Base-by-base conservation (phyloP, 2,797 vertebrate species). In the Alfaro cultratus region DNA sequence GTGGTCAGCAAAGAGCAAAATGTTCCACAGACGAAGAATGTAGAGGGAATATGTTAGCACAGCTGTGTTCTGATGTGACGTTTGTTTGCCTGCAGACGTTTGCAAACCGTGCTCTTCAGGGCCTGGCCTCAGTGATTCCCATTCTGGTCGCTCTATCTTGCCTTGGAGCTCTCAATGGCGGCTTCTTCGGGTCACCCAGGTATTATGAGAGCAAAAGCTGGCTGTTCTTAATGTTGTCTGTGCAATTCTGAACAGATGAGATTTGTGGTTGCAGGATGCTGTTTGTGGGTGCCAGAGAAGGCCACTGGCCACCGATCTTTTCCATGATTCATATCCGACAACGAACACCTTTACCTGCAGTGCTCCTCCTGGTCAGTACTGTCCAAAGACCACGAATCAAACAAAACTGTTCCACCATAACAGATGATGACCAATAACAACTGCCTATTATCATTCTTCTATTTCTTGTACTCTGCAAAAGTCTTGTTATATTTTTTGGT, bases 311-410 rank as follows among this genome's bases (percentile, higher is more conserved):
- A 2, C 93, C 87, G 62, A 97, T 99, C 89, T 98, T 99, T 83
- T 99, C 98, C 90, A 99, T 99, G 99, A 99, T 99, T 93, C 98
- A 99, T 90, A 95, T 99, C 91, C 97, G 94, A 89, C 97, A 97
- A 95, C 96, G 96, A 62, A 99, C 99, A 75, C 99, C 99, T 86
- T 85, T 99, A 83, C 98, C 99, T 91, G 98, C 98, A 85, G 96
- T 99, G 87, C 94, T 99, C 89, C 92, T 99, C 74, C 93, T 98
- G 97, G 98, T 99, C 85, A 46, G 39, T 31, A 36, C 7, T 39
- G 34, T 23, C 57, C 57, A 29, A 16, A 57, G 26, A 57, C 26
- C 31, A 18, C 2, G 2, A 34, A 34, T 34, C 60, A 67, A 23
- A 64, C 2, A 36, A 10, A 64, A 39, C 62, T 39, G 15, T 39